Evolutionary conservation across 2,888 invertebrate species (phyloP).

Genomic region (Elegia similella): DNA sequence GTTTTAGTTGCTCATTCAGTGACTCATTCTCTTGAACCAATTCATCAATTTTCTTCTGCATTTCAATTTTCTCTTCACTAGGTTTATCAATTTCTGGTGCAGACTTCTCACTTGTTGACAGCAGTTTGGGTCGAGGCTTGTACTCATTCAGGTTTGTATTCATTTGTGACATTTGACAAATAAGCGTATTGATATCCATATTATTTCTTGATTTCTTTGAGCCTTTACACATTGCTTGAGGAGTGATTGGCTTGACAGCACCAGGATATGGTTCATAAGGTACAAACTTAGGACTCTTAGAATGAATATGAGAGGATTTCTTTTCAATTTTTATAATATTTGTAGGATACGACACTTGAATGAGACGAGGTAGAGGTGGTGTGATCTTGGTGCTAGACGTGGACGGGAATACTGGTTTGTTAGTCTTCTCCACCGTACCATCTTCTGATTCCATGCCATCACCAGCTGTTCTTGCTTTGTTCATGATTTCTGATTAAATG

Average conservation of each 20-base stretch:
- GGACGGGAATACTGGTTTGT: conserved; percentile 25
- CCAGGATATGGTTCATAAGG: conserved; percentile 95
- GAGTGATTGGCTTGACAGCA: conserved; percentile 89
- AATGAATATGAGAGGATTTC: conserved; percentile 74
- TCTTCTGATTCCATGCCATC: conserved; percentile 89
- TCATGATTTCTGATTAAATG: conserved; percentile 57
- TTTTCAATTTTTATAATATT: conserved; percentile 82
- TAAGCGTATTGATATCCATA: conserved; percentile 85
- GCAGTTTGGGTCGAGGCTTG: conserved; percentile 69
- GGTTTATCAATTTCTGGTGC: conserved; percentile 39
- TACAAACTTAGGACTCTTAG: conserved; percentile 90
- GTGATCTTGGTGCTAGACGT: conserved; percentile 40
- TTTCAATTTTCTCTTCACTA: conserved; percentile 69
- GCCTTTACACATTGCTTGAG: conserved; percentile 66
- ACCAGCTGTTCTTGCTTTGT: conserved; percentile 84
- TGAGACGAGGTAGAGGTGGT: conserved; percentile 48
- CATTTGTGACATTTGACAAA: conserved; percentile 86
- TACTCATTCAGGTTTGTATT: conserved; percentile 84
- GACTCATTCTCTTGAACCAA: conserved; percentile 86
- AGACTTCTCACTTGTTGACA: conserved; percentile 57
- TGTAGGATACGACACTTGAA: conserved; percentile 79
- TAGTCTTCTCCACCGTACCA: conserved; percentile 40
- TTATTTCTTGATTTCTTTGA: conserved; percentile 78
- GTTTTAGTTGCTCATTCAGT: conserved; percentile 90
- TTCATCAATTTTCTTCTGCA: conserved; percentile 83